Base-by-base conservation (phyloP, 2,113 vertebrate species). In the Barbus barbus region DNA sequence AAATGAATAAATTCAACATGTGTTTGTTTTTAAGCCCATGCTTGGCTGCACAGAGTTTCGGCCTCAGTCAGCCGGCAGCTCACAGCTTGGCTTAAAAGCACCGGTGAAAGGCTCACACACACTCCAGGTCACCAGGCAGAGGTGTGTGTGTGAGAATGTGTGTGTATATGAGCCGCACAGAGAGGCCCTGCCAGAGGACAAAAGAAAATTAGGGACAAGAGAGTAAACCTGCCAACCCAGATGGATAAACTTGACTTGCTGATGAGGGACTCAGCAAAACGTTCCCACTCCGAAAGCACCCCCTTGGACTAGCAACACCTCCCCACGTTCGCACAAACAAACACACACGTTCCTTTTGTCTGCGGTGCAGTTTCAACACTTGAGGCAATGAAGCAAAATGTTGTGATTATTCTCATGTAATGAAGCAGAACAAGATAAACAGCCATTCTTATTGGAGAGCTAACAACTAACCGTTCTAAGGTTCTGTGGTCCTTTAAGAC, bases 361-460 rank as follows among this genome's bases (percentile, higher is more conserved):
- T 61, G 92, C 91, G 89, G 94, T 78, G 95, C 38, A 13, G 24
- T 36, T 93, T 95, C 94, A 94, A 94, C 94, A 96, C 95, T 93
- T 95, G 93, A 91, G 94, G 94, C 95, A 96, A 90, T 95, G 95
- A 96, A 95, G 96, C 95, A 96, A 96, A 87, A 94, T 88, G 86
- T 93, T 89, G 91, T 91, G 95, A 96, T 96, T 96, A 95, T 96
- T 94, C 93, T 95, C 94, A 96, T 94, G 95, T 95, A 96, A 95
- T 96, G 95, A 96, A 95, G 96, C 95, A 96, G 96, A 97, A 96
- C 94, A 94, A 95, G 94, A 96, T 94, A 96, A 96, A 96, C 95
- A 96, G 94, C 94, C 94, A 94, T 95, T 94, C 94, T 94, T 95
- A 93, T 94, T 93, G 85, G 88, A 94, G 92, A 92, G 71, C 41